phyloP scores from a whole-genome alignment of 2,797 vertebrate genomes.

The Melanotaenia parkinsoni region DNA sequence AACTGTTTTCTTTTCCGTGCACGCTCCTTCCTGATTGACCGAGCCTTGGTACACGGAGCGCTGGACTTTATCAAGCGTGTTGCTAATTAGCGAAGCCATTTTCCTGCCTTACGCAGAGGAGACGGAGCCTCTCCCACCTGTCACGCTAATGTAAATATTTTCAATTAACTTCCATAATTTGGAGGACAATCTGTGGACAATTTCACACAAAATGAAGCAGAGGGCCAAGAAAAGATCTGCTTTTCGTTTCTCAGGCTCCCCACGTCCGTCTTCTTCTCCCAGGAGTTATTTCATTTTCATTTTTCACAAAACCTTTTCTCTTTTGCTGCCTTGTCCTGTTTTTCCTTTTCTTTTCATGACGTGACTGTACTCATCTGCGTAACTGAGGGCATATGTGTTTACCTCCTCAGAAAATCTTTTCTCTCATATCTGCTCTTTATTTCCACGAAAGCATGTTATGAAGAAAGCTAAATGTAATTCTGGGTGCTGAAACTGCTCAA shows the following conservation, averaged over 20 bases:
- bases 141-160: constrained; percentile 81
- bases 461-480: too few species aligned
- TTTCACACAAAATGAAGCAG: constrained; percentile 68
- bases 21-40: constrained; percentile 46
- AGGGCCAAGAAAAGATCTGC: constrained; percentile 70
- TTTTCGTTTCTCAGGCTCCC: constrained; percentile 65
- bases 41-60: constrained; percentile 55
- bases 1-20: background rate
- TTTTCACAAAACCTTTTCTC: constrained; percentile 24
- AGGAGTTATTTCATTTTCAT: constrained; percentile 42
- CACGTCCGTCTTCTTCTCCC: constrained; percentile 33
- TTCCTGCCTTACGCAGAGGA: constrained; percentile 56
- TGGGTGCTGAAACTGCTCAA: too few species aligned
- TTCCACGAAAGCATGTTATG: background rate
- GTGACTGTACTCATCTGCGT: background rate
- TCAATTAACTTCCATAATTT: constrained; percentile 74
- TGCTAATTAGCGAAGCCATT: constrained; percentile 61
- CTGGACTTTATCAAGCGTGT: constrained; percentile 66
- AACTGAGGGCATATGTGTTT: background rate
- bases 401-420: background rate
- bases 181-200: constrained; percentile 72
- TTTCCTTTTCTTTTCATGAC: constrained; percentile 12
- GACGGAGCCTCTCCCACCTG: constrained; percentile 51
- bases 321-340: background rate
- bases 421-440: constrained; percentile 12